These are phyloP conservation scores for Hydractinia symbiolongicarpus DNA, from an alignment of 30 jellyfish, hydroid and myxozoan genomes.

Conservation along the genomic window DNA sequence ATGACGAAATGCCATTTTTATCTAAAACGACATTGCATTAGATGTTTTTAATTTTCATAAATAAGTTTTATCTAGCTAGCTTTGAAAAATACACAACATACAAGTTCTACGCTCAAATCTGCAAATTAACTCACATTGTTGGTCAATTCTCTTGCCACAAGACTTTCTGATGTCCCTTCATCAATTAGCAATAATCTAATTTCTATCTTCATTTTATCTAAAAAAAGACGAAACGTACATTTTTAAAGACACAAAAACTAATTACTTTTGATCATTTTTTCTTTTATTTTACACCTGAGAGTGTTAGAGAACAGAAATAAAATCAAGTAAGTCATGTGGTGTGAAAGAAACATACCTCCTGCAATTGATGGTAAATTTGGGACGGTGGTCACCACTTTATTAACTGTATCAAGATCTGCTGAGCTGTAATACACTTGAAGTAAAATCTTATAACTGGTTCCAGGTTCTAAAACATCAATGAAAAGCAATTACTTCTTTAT, in stretches of 20 bases:
- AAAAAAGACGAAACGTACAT: background rate
- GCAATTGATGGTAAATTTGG: slow-evolving; percentile 12
- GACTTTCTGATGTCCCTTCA: background rate
- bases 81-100: too few relatives aligned
- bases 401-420: slow-evolving; percentile 28
- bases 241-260: too few relatives aligned
- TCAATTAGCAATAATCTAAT: background rate
- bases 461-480: slow-evolving; percentile 24
- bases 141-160: too few relatives aligned
- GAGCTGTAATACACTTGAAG: slow-evolving; percentile 27
- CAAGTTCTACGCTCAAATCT: too few relatives aligned
- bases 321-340: background rate
- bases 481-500: background rate
- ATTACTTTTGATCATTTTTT: too few relatives aligned
- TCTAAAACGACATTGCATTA: too few relatives aligned
- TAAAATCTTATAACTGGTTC: slow-evolving; percentile 21
- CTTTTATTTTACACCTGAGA: too few relatives aligned
- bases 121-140: too few relatives aligned
- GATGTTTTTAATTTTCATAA: too few relatives aligned
- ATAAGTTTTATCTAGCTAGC: too few relatives aligned
- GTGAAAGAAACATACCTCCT: slow-evolving; percentile 13
- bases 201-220: slow-evolving; percentile 4
- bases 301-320: background rate
- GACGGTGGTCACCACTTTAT: slow-evolving; percentile 11
- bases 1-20: too few relatives aligned